Conservation (phyloP, 2,888 invertebrate genomes). For the Nomada goodeniana region DNA sequence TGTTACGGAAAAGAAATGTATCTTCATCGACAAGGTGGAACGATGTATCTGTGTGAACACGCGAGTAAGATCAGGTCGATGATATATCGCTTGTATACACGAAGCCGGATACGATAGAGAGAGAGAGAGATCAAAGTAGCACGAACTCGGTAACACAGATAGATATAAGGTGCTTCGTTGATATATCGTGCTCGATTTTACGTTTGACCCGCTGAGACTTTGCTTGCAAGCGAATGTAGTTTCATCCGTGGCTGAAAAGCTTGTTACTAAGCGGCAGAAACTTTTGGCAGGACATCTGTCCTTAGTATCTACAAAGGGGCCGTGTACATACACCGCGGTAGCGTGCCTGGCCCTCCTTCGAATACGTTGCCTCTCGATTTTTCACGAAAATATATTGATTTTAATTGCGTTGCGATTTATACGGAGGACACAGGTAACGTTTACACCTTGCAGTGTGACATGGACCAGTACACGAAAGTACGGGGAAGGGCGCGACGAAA, state of each 20-base stretch:
- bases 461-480: slow-evolving; percentile 81
- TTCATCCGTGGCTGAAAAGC: neutral
- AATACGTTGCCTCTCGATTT: neutral
- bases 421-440: neutral
- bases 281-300: neutral
- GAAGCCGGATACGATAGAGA: neutral
- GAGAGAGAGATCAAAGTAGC: slow-evolving; percentile 18
- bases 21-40: neutral
- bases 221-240: neutral
- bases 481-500: slow-evolving; percentile 84
- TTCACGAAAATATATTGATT: neutral
- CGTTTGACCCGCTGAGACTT: slow-evolving; percentile 8
- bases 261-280: slow-evolving; percentile 1
- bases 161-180: neutral
- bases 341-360: too few relatives aligned
- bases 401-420: neutral
- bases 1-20: slow-evolving; percentile 12
- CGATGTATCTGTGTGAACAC: slow-evolving; percentile 3
- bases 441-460: slow-evolving; percentile 77
- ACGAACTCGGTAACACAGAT: neutral
- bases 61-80: slow-evolving; percentile 10
- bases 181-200: slow-evolving; percentile 6
- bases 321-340: neutral
- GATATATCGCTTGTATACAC: slow-evolving; percentile 35
- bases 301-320: neutral